These are phyloP conservation scores for Hyla sarda DNA, from an alignment of 2,113 vertebrate genomes.

Conservation along the genomic window DNA sequence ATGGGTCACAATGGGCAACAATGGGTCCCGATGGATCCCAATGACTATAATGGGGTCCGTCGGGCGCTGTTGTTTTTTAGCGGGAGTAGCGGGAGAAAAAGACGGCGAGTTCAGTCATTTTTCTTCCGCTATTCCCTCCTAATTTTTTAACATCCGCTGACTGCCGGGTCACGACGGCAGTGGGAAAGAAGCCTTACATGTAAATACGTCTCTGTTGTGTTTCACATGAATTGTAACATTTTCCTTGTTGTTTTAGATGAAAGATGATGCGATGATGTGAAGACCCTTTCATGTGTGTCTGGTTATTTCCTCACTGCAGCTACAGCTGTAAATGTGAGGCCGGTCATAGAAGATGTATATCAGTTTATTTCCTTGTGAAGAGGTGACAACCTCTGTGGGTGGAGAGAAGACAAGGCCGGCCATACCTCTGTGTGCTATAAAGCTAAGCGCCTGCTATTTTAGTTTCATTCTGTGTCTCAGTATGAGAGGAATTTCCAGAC, in stretches of 20 bases:
- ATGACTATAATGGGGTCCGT: no score
- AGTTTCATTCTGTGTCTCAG: constrained; percentile 1
- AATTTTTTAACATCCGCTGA: no score
- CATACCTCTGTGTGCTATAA: constrained; percentile 16
- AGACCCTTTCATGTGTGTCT: not conserved
- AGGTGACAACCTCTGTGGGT: not conserved
- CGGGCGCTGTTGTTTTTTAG: no score
- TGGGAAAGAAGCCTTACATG: no score
- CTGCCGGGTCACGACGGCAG: no score
- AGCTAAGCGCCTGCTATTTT: constrained; percentile 42
- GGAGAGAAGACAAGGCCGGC: not conserved
- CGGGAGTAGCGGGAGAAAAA: no score
- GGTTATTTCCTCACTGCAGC: not conserved
- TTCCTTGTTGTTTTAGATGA: not conserved
- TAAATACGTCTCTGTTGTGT: not conserved
- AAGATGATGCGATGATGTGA: not conserved
- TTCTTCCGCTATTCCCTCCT: no score
- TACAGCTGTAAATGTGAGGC: not conserved
- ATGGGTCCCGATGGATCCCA: no score
- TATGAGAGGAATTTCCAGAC: constrained; percentile 7
- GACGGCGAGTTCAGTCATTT: no score
- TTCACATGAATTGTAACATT: not conserved
- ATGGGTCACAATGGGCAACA: no score
- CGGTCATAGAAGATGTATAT: not conserved
- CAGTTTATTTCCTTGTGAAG: not conserved